Evolutionary conservation across 2,113 vertebrate genomes (phyloP).

Genomic region (Hoplias malabaricus): DNA sequence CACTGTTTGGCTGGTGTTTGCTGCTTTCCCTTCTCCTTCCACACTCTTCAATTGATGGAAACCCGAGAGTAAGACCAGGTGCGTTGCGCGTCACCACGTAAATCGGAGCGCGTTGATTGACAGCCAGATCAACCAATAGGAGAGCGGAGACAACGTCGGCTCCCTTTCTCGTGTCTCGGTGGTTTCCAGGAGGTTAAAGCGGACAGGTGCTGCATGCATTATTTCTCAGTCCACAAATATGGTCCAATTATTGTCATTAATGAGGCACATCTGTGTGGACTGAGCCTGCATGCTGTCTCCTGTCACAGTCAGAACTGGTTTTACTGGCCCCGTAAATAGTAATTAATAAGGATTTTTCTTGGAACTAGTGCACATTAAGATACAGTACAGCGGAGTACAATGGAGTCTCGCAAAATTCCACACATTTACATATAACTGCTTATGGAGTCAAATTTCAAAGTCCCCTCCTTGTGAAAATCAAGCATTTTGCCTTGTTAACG

Average conservation of each 20-base stretch:
- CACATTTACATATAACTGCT: too few relatives aligned
- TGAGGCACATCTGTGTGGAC: background rate
- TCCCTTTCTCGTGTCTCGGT: background rate
- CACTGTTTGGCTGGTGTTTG: too few relatives aligned
- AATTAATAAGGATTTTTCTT: background rate
- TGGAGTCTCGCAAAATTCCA: too few relatives aligned
- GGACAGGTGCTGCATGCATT: constrained; percentile 25
- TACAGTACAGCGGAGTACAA: too few relatives aligned
- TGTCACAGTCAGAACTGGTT: background rate
- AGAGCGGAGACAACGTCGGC: background rate
- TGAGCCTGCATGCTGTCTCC: background rate
- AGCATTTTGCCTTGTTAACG: too few relatives aligned
- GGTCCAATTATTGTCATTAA: background rate
- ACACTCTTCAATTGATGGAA: background rate
- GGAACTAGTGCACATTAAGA: background rate
- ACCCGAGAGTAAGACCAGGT: background rate
- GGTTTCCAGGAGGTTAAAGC: background rate
- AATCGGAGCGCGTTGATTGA: constrained; percentile 23
- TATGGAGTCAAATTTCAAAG: too few relatives aligned
- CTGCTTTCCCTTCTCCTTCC: too few relatives aligned
- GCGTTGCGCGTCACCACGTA: background rate
- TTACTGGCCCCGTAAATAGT: background rate
- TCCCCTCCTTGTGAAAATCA: too few relatives aligned
- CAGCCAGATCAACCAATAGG: constrained; percentile 27
- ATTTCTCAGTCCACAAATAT: background rate